These are phyloP conservation scores for Macropus fuliginosus DNA, from an alignment of 2,797 vertebrate species.

Conservation along the genomic window DNA sequence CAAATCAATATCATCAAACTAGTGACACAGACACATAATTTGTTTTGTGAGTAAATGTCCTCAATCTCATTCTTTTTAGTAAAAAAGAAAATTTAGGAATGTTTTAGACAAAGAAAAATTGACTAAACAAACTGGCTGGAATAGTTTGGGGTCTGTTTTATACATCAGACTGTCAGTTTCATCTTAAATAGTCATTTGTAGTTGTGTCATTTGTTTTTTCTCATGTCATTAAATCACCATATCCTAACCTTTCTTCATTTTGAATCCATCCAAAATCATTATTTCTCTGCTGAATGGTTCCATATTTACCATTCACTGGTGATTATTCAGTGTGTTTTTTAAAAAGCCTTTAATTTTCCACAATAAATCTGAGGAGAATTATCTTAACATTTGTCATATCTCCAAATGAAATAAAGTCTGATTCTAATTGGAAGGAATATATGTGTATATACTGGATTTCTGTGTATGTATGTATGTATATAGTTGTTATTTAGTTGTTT, in stretches of 20 bases:
- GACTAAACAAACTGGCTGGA: constrained; percentile 31
- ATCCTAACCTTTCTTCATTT: background rate
- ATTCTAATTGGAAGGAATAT: background rate
- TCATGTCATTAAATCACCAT: background rate
- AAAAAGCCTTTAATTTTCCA: constrained; percentile 38
- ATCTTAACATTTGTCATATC: constrained; percentile 27
- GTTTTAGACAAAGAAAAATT: constrained; percentile 56
- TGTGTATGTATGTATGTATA: background rate
- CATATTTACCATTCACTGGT: constrained; percentile 28
- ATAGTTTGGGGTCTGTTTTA: constrained; percentile 8
- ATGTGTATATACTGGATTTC: background rate
- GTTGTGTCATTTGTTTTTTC: constrained; percentile 21
- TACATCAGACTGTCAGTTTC: constrained; percentile 30
- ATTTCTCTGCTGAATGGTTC: constrained; percentile 42
- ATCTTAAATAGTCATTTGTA: constrained; percentile 27
- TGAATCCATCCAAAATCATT: constrained; percentile 25
- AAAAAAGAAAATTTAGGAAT: constrained; percentile 48
- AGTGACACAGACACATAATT: constrained; percentile 13
- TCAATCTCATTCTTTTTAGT: constrained; percentile 19
- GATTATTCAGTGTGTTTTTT: constrained; percentile 15
- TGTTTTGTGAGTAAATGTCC: constrained; percentile 48
- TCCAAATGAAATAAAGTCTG: constrained; percentile 37
- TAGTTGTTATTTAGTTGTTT: background rate
- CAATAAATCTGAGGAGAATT: constrained; percentile 12
- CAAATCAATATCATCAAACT: constrained; percentile 26